These are phyloP conservation scores for Crambe crambe DNA, from an alignment of 37 sponge, comb jelly and placozoan species.

Conservation along the genomic window DNA sequence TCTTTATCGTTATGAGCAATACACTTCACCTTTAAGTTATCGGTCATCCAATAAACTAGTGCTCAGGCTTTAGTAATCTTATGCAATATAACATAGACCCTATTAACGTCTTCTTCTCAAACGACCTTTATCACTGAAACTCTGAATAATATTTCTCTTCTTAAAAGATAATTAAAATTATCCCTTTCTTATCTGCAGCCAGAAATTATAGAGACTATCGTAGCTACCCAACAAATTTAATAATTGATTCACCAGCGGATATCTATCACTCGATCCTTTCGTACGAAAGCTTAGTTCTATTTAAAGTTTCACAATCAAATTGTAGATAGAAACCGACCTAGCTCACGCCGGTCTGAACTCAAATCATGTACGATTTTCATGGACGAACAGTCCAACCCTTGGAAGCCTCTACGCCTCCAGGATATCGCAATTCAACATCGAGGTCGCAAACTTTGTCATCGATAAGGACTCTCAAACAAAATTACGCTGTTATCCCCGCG, in stretches of 20 bases:
- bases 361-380: conserved; percentile 92
- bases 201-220: conserved; percentile 64
- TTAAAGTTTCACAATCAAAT: conserved; percentile 62
- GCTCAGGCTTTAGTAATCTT: conserved; percentile 53
- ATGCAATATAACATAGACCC: conserved; percentile 39
- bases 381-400: conserved; percentile 94
- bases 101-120: conserved; percentile 65
- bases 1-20: conserved; percentile 54
- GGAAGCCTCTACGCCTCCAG: conserved; percentile 82
- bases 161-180: too few relatives aligned
- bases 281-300: conserved; percentile 67
- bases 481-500: conserved; percentile 96
- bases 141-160: conserved; percentile 51
- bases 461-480: conserved; percentile 85
- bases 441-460: conserved; percentile 94
- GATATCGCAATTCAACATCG: conserved; percentile 96
- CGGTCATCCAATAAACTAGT: conserved; percentile 31
- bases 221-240: conserved; percentile 64
- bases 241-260: conserved; percentile 75
- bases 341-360: conserved; percentile 93
- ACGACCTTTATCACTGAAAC: conserved; percentile 43
- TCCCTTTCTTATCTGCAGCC: conserved; percentile 67
- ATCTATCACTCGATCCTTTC: conserved; percentile 79
- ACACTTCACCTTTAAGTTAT: conserved; percentile 66
- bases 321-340: conserved; percentile 94